These are phyloP conservation scores for Dipus sagitta DNA, from an alignment of 2,797 vertebrate genomes.

Conservation along the genomic window DNA sequence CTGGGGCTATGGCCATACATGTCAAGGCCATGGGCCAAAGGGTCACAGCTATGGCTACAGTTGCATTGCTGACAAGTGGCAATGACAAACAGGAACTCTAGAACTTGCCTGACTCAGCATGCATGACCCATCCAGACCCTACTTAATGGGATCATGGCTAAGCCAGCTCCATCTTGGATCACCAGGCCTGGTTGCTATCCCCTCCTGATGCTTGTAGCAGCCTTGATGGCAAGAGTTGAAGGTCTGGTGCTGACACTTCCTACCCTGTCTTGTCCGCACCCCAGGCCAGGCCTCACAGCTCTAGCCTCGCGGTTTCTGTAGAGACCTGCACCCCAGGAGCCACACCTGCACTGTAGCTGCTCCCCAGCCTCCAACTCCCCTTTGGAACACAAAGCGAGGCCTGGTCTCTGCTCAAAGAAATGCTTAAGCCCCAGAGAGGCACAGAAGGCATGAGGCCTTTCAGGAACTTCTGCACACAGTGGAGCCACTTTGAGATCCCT, in stretches of 20 bases:
- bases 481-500: neutral
- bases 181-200: rapidly evolving
- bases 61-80: too few species aligned
- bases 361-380: neutral
- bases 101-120: neutral
- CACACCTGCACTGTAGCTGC: too few species aligned
- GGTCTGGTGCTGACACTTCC: too few species aligned
- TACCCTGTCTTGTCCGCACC: rapidly evolving
- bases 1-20: neutral
- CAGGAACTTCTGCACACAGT: rapidly evolving
- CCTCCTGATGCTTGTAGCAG: neutral
- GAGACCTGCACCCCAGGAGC: neutral
- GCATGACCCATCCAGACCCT: neutral
- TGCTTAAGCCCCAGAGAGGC: neutral
- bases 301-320: too few species aligned
- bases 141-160: neutral
- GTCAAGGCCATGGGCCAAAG: too few species aligned
- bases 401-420: neutral
- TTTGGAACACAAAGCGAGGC: neutral
- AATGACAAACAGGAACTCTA: neutral
- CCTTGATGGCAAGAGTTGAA: rapidly evolving
- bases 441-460: rapidly evolving
- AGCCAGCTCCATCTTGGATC: neutral
- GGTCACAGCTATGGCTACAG: neutral
- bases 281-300: too few species aligned